Base-by-base conservation (phyloP, 2,113 vertebrate genomes). In the Polyodon spathula region DNA sequence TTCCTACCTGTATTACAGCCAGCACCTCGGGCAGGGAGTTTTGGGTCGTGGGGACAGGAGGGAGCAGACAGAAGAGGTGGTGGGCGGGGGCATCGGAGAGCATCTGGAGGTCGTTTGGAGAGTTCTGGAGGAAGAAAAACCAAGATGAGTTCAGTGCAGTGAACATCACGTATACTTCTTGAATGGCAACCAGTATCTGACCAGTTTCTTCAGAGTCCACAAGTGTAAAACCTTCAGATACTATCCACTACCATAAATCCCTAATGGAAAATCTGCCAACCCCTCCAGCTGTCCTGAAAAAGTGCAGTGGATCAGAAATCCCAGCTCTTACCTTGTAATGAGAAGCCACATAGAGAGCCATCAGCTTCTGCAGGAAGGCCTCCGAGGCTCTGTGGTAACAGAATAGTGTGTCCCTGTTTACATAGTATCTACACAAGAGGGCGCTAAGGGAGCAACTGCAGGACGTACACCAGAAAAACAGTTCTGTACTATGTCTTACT, bases 311-410 rank as follows among this genome's bases (percentile, higher is more conserved):
- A 27, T 27, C 1, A 27, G 27, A 27, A 4, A 9, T 7, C 7
- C 50, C 12, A 15, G 5, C 1, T 11, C 64, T 73, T 71, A 95
- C 96, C 91, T 99, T 99, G 75, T 99, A 99, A 72, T 99, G 96
- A 2, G 95, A 99, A 8, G 96, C 92, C 65, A 99, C 96, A 1
- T 94, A 98, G 0, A 99, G 92, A n/a, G 93, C 92, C 95, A 99
- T 94, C 6, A 99, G 73, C 40, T 94, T 84, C 67, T 99, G 95
- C 38, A 99, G 88, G 62, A 99, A 98, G 16, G 92, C 77, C 66
- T 99, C 96, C 0, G 96, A 99, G 0, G 96, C 95, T 75, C 87
- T 97, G 76, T 99, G 95, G 71, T 97, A 99, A 76, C 96, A 99
- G 63, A 99, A 99, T 6, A 99, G 85, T 0, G 95, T 98, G 75